Conservation (phyloP, 2,888 invertebrate genomes). For the Synanthedon tipuliformis region DNA sequence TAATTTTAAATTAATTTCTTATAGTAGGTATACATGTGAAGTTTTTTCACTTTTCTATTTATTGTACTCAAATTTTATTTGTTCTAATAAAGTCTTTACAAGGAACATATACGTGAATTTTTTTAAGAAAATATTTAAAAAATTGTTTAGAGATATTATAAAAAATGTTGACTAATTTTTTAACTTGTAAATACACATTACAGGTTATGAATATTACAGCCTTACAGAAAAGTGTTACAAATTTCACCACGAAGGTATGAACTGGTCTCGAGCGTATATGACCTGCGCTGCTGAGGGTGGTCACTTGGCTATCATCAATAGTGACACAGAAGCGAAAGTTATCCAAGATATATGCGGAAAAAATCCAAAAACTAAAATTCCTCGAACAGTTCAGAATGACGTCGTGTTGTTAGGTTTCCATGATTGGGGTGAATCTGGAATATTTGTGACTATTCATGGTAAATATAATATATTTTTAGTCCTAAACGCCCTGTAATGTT, state of each 20-base stretch:
- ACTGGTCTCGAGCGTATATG: background rate
- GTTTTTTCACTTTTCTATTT: too few relatives aligned
- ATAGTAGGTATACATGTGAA: too few relatives aligned
- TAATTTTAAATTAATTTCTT: too few relatives aligned
- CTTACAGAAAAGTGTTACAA: background rate
- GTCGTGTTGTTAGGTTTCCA: background rate
- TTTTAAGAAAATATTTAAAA: too few relatives aligned
- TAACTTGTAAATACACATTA: background rate
- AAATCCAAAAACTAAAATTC: background rate
- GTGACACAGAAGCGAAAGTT: background rate
- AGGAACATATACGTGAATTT: too few relatives aligned
- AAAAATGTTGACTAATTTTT: too few relatives aligned
- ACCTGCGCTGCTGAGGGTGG: slow-evolving; percentile 1
- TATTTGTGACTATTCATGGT: background rate
- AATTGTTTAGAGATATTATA: too few relatives aligned
- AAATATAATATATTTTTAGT: background rate
- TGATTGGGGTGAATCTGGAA: background rate
- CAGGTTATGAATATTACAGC: background rate
- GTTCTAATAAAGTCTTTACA: too few relatives aligned
- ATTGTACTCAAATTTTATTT: too few relatives aligned
- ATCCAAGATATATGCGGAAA: background rate
- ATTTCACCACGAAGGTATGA: background rate
- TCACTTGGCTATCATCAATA: slow-evolving; percentile 1
- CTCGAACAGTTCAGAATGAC: background rate
- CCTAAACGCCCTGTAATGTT: background rate